Evolutionary conservation across 2,113 vertebrate species (phyloP).

Genomic region (Eleginops maclovinus): DNA sequence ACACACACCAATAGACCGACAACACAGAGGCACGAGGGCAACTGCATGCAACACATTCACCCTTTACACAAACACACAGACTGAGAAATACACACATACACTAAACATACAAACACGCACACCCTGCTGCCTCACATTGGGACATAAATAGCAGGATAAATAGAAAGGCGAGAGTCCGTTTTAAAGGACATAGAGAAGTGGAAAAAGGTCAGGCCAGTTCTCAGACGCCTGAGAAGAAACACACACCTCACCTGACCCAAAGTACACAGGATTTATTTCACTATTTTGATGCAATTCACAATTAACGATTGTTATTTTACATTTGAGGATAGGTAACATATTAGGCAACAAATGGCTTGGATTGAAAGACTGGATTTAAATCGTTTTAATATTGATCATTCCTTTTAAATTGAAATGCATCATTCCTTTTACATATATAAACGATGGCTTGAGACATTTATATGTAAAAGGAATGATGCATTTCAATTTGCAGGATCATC

Average conservation of each 20-base stretch:
- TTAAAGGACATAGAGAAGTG: slow-evolving; percentile 60
- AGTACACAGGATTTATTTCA: background rate
- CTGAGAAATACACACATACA: slow-evolving; percentile 33
- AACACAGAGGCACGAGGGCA: slow-evolving; percentile 16
- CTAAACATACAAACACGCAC: slow-evolving; percentile 54
- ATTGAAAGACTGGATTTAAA: background rate
- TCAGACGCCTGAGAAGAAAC: slow-evolving; percentile 55
- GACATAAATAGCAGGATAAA: slow-evolving; percentile 81
- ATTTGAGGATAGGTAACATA: background rate
- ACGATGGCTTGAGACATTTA: background rate
- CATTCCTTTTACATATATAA: background rate
- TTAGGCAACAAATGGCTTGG: background rate
- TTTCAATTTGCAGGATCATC: background rate
- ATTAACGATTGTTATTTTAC: background rate
- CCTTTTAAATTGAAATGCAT: background rate
- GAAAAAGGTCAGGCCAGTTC: slow-evolving; percentile 61
- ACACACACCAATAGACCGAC: slow-evolving; percentile 28
- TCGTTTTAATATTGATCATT: background rate
- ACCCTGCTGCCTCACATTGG: slow-evolving; percentile 48
- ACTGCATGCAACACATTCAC: slow-evolving; percentile 27
- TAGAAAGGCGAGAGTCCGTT: slow-evolving; percentile 63
- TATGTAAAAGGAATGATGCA: background rate
- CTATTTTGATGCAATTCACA: background rate
- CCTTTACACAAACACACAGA: slow-evolving; percentile 18
- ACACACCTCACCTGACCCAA: slow-evolving; percentile 68